Evolutionary conservation across 2,797 vertebrate genomes (phyloP).

Genomic region (Ptychobarbus kaznakovi): DNA sequence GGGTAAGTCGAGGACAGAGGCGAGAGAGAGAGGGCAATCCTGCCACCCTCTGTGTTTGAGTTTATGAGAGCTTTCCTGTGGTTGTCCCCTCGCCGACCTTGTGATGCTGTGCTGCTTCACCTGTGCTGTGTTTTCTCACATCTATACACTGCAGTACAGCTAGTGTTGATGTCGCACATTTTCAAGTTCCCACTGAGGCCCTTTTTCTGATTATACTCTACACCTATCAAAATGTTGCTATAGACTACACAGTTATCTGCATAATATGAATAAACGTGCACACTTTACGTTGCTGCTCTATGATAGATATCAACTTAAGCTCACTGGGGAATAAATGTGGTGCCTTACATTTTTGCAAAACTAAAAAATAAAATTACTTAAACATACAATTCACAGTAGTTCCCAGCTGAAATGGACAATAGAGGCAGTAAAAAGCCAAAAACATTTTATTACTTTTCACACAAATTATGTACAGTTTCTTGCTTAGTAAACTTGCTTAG

Average conservation of each 20-base stretch:
- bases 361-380: no score
- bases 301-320: not conserved
- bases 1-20: conserved; percentile 66
- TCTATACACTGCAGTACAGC: conserved; percentile 19
- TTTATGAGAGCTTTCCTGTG: conserved; percentile 60
- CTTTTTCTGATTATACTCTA: not conserved
- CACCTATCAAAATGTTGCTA: not conserved
- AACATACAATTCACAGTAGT: not conserved
- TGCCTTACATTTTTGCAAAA: not conserved
- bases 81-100: conserved; percentile 61
- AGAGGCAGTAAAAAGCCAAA: not conserved
- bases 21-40: conserved; percentile 43
- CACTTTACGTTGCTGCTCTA: not conserved
- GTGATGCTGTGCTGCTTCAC: conserved; percentile 36
- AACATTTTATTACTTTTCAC: not conserved
- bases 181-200: not conserved
- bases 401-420: not conserved
- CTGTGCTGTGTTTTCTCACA: conserved; percentile 52
- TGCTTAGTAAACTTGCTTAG: not conserved
- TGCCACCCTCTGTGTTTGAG: conserved; percentile 44
- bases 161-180: conserved; percentile 42
- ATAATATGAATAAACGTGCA: not conserved
- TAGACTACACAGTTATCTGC: not conserved
- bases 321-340: not conserved
- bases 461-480: not conserved